These are phyloP conservation scores for Ormia ochracea DNA, from an alignment of 2,888 invertebrate genomes.

Conservation along the genomic window DNA sequence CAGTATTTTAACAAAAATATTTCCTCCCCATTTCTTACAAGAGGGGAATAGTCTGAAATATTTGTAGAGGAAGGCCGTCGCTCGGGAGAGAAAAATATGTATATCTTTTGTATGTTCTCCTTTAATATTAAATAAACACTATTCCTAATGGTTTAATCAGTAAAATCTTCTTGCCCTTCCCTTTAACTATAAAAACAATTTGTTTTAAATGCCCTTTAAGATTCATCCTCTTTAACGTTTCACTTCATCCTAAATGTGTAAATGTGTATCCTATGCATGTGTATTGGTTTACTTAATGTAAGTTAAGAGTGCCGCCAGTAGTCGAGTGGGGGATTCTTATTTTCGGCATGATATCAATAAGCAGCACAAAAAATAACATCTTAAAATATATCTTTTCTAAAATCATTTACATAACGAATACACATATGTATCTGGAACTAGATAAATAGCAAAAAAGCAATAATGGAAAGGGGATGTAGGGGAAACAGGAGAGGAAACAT, in stretches of 20 bases:
- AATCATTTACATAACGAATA: conserved; percentile 50
- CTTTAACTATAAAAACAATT: neutral
- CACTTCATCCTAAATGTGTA: neutral
- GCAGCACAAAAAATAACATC: neutral
- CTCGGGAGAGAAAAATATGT: too few relatives aligned
- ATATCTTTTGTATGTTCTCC: too few relatives aligned
- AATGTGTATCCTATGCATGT: neutral
- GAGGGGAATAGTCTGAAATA: too few relatives aligned
- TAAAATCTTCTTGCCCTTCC: too few relatives aligned
- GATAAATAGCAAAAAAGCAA: neutral
- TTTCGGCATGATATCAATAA: neutral
- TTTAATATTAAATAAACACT: too few relatives aligned
- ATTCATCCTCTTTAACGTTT: neutral
- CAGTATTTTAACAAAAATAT: too few relatives aligned
- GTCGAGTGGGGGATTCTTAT: conserved; percentile 18
- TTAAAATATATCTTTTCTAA: conserved; percentile 18
- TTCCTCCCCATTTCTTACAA: too few relatives aligned
- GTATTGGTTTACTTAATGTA: neutral
- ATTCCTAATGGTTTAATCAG: too few relatives aligned
- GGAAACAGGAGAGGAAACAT: neutral
- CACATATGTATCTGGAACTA: too few relatives aligned
- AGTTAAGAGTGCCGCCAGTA: conserved; percentile 18
- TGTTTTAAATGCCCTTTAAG: neutral
- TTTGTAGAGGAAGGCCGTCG: too few relatives aligned
- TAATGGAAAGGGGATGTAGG: neutral